A percentile compares a stretch with the other conserved stretches of the same genome.
phyloP scores from a whole-genome alignment of 2,113 vertebrate species.

The Micronycteris hirsuta region DNA sequence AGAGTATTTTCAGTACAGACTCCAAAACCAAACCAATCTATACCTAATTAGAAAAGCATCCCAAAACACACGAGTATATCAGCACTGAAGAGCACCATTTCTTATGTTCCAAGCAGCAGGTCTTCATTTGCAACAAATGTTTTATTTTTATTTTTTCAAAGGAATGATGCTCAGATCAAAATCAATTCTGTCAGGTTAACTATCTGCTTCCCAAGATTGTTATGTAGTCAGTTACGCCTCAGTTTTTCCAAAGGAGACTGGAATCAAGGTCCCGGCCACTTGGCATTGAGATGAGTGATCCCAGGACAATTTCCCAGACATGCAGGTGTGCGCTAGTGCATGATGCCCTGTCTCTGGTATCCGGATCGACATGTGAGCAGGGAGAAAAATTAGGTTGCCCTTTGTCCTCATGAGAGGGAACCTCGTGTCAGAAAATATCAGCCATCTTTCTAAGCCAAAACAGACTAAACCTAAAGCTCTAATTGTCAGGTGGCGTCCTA shows the following conservation, averaged over 20 bases:
- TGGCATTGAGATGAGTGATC: neutral
- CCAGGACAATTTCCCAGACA: neutral
- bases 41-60: neutral
- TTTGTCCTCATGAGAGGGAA: slow-evolving; percentile 4
- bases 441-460: neutral
- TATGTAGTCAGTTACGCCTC: neutral
- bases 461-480: neutral
- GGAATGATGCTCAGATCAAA: slow-evolving; percentile 28
- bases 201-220: neutral
- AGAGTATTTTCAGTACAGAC: neutral
- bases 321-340: neutral
- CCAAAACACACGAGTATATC: neutral
- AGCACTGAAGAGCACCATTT: neutral
- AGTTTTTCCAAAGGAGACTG: neutral
- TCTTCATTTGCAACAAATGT: neutral
- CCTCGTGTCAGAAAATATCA: slow-evolving; percentile 32
- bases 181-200: neutral
- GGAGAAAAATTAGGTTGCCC: neutral
- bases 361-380: neutral
- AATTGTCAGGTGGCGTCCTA: neutral
- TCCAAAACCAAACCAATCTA: neutral
- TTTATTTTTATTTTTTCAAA: neutral
- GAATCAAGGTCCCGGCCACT: neutral
- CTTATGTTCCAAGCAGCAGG: neutral
- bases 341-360: neutral